Conservation (phyloP, 2,797 vertebrate species). For the Gymnopithys bicolor region DNA sequence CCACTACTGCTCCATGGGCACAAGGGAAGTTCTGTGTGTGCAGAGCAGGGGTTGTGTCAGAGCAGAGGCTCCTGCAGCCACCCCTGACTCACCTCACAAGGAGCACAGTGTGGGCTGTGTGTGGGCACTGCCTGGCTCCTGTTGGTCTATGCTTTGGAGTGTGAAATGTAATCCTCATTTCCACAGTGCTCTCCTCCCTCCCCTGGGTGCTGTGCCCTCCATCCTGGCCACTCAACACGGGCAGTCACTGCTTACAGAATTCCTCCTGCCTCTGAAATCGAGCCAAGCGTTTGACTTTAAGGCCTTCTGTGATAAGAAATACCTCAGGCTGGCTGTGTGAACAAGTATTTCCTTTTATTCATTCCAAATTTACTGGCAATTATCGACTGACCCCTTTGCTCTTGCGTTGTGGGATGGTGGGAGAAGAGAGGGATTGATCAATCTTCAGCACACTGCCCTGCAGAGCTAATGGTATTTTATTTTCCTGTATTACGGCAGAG, state of each 20-base stretch:
- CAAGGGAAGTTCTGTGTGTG: background rate
- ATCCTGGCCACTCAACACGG: background rate
- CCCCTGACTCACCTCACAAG: fast-evolving
- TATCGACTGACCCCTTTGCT: conserved; percentile 54
- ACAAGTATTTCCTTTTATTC: conserved; percentile 35
- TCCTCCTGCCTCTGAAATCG: background rate
- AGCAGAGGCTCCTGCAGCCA: background rate
- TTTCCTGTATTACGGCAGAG: conserved; percentile 35
- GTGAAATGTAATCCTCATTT: conserved; percentile 40
- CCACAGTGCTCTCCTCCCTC: conserved; percentile 33
- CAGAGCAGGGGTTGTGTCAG: background rate
- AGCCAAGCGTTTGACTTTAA: background rate
- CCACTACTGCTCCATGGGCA: background rate
- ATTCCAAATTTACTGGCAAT: conserved; percentile 38
- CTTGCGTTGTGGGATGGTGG: conserved; percentile 15
- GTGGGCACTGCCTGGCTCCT: background rate
- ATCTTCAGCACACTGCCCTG: conserved; percentile 49
- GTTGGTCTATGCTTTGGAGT: background rate
- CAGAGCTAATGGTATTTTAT: conserved; percentile 64
- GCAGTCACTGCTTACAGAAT: background rate
- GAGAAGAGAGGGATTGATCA: conserved; percentile 50
- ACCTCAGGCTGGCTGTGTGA: background rate
- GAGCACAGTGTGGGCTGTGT: fast-evolving
- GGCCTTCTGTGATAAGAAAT: background rate
- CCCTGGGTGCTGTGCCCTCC: conserved; percentile 23